These are phyloP conservation scores for Gymnobelideus leadbeateri DNA, from an alignment of 2,113 vertebrate species.

Conservation along the genomic window DNA sequence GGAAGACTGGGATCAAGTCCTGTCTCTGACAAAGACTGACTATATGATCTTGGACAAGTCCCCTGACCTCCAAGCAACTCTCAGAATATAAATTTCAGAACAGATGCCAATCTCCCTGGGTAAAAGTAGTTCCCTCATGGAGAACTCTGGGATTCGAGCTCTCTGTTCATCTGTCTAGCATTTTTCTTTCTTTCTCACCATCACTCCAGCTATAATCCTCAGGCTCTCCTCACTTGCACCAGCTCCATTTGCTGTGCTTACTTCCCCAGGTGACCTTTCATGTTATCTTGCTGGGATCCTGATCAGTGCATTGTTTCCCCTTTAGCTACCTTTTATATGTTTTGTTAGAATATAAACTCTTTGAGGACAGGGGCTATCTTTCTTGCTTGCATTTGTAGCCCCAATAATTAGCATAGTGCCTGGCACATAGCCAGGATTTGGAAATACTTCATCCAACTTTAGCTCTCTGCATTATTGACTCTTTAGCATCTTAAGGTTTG, in stretches of 20 bases:
- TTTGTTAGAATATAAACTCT: not conserved
- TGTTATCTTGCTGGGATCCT: not conserved
- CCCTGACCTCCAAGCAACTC: not conserved
- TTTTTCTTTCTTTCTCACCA: not conserved
- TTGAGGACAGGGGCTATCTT: not conserved
- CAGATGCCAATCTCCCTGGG: not conserved
- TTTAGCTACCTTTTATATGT: not conserved
- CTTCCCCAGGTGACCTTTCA: not conserved
- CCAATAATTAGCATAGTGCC: no score
- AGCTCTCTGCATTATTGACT: not conserved
- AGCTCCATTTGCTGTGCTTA: not conserved
- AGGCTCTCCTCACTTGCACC: not conserved
- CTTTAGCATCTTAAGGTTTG: not conserved
- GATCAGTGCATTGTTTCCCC: not conserved
- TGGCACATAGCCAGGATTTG: not conserved
- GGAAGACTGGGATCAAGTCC: not conserved
- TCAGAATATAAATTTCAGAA: not conserved
- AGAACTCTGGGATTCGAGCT: not conserved
- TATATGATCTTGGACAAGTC: not conserved
- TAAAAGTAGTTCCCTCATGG: not conserved
- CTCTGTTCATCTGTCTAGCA: no score
- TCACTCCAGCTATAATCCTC: not conserved
- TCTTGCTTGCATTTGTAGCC: not conserved
- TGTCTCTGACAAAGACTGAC: not conserved
- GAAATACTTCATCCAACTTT: not conserved